Conservation (phyloP, 2,113 vertebrate species). For the Aythya baeri region DNA sequence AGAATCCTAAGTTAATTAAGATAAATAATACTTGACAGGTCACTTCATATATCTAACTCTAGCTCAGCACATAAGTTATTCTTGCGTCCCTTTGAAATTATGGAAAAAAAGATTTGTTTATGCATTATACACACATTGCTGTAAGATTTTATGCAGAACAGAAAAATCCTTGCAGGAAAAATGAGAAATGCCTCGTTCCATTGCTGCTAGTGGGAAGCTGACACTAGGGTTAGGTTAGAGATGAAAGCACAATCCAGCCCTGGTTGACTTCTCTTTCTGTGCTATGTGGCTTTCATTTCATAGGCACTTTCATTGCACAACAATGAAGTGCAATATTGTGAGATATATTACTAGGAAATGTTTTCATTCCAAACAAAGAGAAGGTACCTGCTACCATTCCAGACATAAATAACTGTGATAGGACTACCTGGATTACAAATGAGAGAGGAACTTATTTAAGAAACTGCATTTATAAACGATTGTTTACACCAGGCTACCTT, state of each 20-base stretch:
- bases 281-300: neutral
- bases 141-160: neutral
- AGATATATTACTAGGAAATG: neutral
- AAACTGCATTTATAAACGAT: neutral
- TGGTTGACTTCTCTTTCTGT: neutral
- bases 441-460: neutral
- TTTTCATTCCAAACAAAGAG: neutral
- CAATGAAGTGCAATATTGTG: neutral
- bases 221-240: neutral
- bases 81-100: neutral
- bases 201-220: neutral
- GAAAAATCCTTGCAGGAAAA: neutral
- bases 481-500: conserved; percentile 1
- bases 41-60: neutral
- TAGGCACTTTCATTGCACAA: neutral
- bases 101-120: neutral
- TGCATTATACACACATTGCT: neutral
- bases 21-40: neutral
- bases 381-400: neutral
- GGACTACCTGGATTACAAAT: neutral
- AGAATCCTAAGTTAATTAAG: neutral
- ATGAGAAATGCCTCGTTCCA: neutral
- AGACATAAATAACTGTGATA: neutral
- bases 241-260: neutral
- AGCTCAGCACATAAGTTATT: neutral